Evolutionary conservation across 2,797 vertebrate species (phyloP), one percentile per base, ranked within the genome.

Genomic region (Spea hammondii): DNA sequence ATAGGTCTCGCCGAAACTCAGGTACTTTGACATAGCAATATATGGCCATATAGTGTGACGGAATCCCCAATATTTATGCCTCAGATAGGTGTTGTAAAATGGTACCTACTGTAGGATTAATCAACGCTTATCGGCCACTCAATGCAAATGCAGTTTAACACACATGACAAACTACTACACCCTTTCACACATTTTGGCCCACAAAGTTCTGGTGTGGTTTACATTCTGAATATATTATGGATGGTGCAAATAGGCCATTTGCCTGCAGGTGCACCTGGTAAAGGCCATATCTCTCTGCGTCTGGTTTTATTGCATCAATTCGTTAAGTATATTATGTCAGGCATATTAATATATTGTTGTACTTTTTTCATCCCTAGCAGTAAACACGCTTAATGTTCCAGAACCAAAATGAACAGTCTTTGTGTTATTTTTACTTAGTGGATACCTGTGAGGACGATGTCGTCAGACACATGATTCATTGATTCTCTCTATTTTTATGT

Each of bases 401-500:
- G 48, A 72, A n/a, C 32, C 9, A 44, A 54, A 54, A 54, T 46
- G 51, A 45, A 55, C 10, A 51, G 48, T 10, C 17, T 57, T 72
- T 72, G 53, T 72, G 32, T 32, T 32, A 59, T 57, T 11, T 72
- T 1, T 32, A 32, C 32, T 32, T 32, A 32, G 32, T 32, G 32
- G 32, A 32, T 32, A 32, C 32, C 32, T 72, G 53, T 57, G 17
- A 72, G 32, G n/a, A 46, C 9, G 32, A 59, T 59, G 70, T 59
- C 53, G 9, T 72, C 44, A 44, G 12, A 54, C 9, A 7, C 70
- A 72, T 72, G 45, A 72, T 72, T n/a, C 70, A 72, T 59, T 44
- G 50, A 46, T 72, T 57, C 44, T 72, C 10, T 11, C 13, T 59
- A 54, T 57, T 46, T 32, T 70, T 55, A 57, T 47, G 45, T 48